Percentiles rank a stretch among this genome's conserved stretches.
phyloP scores from a whole-genome alignment of 2,797 vertebrate genomes.

The Harpagifer antarcticus region DNA sequence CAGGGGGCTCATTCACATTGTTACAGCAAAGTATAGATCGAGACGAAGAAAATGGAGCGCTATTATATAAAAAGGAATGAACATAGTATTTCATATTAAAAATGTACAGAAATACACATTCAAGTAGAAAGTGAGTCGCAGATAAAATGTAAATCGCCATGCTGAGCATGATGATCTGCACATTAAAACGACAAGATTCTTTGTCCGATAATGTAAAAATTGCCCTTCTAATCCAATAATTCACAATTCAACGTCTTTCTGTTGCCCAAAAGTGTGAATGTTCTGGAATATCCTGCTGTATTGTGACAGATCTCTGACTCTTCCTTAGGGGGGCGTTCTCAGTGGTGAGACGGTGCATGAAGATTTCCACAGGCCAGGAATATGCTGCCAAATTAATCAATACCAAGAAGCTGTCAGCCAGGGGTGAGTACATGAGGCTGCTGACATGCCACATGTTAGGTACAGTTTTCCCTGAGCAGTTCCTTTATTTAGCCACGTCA shows the following conservation, averaged over 20 bases:
- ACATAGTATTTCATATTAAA: too few species aligned
- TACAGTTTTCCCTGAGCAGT: not conserved
- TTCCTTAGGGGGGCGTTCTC: conserved; percentile 95
- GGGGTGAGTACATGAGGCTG: conserved; percentile 86
- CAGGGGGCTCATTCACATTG: too few species aligned
- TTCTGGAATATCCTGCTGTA: fast-evolving
- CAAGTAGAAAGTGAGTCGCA: too few species aligned
- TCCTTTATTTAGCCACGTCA: not conserved
- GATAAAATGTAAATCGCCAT: not conserved
- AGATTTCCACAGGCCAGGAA: conserved; percentile 95
- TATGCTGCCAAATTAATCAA: conserved; percentile 99
- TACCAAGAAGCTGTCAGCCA: conserved; percentile 97
- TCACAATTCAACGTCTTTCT: not conserved
- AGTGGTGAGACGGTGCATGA: conserved; percentile 96
- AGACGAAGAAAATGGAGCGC: too few species aligned
- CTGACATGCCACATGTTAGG: not conserved
- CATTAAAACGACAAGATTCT: not conserved
- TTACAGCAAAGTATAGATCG: too few species aligned
- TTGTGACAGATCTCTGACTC: not conserved
- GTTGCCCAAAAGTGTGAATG: not conserved
- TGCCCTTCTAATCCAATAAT: not conserved
- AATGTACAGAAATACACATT: too few species aligned
- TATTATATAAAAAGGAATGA: too few species aligned
- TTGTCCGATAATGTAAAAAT: not conserved
- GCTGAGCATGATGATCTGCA: too few species aligned